Evolutionary conservation across 2,113 vertebrate species (phyloP).

Genomic region (Pachypanchax playfairii): DNA sequence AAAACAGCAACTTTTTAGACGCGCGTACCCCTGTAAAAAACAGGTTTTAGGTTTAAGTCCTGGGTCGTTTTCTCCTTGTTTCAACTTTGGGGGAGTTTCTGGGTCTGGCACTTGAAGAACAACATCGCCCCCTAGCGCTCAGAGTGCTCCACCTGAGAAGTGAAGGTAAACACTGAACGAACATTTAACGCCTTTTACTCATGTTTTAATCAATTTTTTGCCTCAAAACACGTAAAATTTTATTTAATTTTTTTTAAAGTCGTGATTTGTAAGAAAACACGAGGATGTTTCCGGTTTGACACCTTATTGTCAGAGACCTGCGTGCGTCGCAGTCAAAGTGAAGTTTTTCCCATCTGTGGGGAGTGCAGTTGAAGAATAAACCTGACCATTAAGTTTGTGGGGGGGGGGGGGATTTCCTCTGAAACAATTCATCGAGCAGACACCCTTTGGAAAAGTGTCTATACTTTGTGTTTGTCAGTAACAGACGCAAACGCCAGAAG

Average conservation of each 20-base stretch:
- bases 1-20: neutral
- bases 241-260: neutral
- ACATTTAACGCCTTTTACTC: no score
- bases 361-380: slow-evolving; percentile 76
- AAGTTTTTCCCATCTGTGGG: slow-evolving; percentile 61
- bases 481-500: slow-evolving; percentile 90
- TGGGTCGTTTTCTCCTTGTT: slow-evolving; percentile 18
- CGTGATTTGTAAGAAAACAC: no score
- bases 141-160: neutral
- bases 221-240: neutral
- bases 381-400: slow-evolving; percentile 75
- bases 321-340: slow-evolving; percentile 56
- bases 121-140: slow-evolving; percentile 74
- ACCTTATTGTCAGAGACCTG: no score
- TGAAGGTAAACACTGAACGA: neutral
- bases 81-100: slow-evolving; percentile 8
- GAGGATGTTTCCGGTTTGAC: no score
- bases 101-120: slow-evolving; percentile 43
- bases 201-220: no score
- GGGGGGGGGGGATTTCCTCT: slow-evolving; percentile 71
- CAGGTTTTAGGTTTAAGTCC: neutral
- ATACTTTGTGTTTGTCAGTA: slow-evolving; percentile 84
- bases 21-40: neutral
- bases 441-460: slow-evolving; percentile 81
- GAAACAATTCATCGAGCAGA: slow-evolving; percentile 80